Percentiles rank a stretch among this genome's conserved stretches.
Evolutionary conservation across 2,113 vertebrate genomes (phyloP).

Genomic region (Nycticebus coucang): DNA sequence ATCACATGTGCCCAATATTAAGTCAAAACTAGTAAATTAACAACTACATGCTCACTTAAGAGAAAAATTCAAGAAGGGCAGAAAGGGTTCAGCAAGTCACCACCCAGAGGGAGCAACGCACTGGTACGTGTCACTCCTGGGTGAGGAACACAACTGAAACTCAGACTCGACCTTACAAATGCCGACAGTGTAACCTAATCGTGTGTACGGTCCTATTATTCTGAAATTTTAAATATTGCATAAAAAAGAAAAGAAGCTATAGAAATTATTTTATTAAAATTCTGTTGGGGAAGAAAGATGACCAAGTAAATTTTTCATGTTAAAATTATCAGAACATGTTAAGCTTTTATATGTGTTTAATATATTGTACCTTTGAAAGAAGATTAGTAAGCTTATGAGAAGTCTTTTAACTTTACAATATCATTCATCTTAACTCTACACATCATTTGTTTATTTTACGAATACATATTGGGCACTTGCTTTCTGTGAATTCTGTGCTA

Average conservation of each 20-base stretch:
- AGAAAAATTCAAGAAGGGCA: too few species aligned
- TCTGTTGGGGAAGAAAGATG: neutral
- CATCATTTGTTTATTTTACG: neutral
- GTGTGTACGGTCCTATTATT: too few species aligned
- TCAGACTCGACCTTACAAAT: too few species aligned
- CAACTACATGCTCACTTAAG: too few species aligned
- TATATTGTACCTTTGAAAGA: neutral
- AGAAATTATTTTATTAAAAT: constrained; percentile 9
- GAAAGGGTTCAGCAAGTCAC: too few species aligned
- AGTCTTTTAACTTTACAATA: neutral
- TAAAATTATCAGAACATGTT: neutral
- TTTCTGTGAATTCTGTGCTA: neutral
- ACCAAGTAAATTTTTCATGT: neutral
- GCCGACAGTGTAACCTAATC: too few species aligned
- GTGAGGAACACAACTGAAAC: too few species aligned
- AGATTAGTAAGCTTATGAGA: neutral
- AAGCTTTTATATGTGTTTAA: neutral
- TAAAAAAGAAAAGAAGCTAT: neutral
- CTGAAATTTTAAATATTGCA: too few species aligned
- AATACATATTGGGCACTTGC: neutral
- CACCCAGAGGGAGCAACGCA: too few species aligned
- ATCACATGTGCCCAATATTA: too few species aligned
- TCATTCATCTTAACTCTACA: neutral
- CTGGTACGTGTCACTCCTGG: too few species aligned
- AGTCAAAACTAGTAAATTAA: too few species aligned